Percentiles rank a stretch among this genome's conserved stretches.
These are phyloP conservation scores for Ciona savignyi DNA, from an alignment of 23 tunicate species.

Conservation along the genomic window DNA sequence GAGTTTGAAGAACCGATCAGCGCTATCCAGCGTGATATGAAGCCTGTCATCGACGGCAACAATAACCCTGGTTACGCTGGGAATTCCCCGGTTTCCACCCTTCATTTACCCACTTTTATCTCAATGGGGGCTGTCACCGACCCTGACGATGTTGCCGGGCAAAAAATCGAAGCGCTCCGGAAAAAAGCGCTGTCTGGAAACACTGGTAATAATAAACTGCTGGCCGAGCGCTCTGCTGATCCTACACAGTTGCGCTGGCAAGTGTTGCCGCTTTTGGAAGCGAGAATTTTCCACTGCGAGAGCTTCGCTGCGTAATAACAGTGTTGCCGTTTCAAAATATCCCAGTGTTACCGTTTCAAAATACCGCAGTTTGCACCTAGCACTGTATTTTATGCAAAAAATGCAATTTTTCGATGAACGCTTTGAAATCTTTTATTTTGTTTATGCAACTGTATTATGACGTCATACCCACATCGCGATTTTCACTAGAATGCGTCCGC, in stretches of 20 bases:
- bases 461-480: too few species aligned
- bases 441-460: too few species aligned
- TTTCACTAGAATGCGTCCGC: too few species aligned
- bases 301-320: background rate
- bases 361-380: too few species aligned
- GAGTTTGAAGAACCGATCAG: constrained; percentile 24
- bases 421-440: too few species aligned
- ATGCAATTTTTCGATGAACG: too few species aligned
- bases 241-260: constrained; percentile 50
- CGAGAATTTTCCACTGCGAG: constrained; percentile 48
- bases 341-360: too few species aligned
- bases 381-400: too few species aligned
- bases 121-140: background rate
- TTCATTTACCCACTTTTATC: constrained; percentile 37
- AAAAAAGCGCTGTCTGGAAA: background rate
- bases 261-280: constrained; percentile 40
- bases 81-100: background rate
- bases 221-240: constrained; percentile 18
- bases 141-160: background rate
- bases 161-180: constrained; percentile 8
- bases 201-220: constrained; percentile 11
- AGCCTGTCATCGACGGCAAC: background rate
- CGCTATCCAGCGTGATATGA: constrained; percentile 19
- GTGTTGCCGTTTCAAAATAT: background rate
- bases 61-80: background rate